These are phyloP conservation scores for Lagenorhynchus albirostris DNA, from an alignment of 2,113 vertebrate species.

Conservation along the genomic window DNA sequence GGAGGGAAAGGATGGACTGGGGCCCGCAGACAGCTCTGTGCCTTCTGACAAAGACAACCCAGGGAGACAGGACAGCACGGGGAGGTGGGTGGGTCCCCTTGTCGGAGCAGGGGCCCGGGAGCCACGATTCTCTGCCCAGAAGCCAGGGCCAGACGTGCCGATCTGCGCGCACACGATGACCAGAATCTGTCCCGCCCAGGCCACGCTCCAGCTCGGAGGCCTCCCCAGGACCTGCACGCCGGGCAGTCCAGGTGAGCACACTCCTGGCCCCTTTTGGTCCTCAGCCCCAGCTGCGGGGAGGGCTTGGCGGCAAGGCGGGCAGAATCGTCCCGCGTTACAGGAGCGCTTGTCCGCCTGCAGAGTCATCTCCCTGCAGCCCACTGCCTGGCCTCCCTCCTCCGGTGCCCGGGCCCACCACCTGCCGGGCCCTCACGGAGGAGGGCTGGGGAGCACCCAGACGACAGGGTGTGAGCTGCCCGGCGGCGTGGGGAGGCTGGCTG, in stretches of 20 bases:
- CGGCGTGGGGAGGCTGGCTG: slow-evolving; percentile 42
- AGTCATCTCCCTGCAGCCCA: neutral
- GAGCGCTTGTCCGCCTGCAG: neutral
- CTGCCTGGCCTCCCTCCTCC: neutral
- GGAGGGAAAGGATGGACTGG: neutral
- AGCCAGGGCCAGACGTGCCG: neutral
- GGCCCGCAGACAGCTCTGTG: neutral
- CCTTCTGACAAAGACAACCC: neutral
- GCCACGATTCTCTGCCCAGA: neutral
- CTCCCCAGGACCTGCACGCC: neutral
- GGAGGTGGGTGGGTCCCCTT: neutral
- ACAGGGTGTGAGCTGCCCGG: slow-evolving; percentile 24
- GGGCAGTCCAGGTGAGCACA: rapidly evolving
- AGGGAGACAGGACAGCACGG: neutral
- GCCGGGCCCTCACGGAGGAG: neutral
- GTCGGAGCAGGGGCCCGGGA: neutral
- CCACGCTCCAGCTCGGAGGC: neutral
- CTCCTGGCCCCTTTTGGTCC: neutral
- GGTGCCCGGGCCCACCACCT: neutral
- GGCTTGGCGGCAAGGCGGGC: neutral
- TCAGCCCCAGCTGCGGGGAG: neutral
- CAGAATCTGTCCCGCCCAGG: neutral
- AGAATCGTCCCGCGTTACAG: no score
- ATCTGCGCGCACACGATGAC: neutral
- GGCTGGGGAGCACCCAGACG: neutral